phyloP scores from a whole-genome alignment of 2,113 vertebrate genomes.

The Podarcis cretensis region DNA sequence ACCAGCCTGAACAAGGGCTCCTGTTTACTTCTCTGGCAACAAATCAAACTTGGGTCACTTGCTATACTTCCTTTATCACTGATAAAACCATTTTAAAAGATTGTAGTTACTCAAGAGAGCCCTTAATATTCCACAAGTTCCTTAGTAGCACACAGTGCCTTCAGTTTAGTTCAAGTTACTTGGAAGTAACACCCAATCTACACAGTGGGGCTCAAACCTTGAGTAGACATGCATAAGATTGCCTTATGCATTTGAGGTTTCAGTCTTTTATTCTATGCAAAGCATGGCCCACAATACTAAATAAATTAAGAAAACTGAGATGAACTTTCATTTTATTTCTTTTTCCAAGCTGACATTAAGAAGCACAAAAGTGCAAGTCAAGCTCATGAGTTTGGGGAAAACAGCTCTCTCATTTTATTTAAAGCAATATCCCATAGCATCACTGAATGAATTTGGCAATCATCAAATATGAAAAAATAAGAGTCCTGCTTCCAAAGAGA shows the following conservation, averaged over 20 bases:
- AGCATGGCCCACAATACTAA: not conserved
- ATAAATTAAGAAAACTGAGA: not conserved
- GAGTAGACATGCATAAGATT: not conserved
- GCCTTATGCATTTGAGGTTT: not conserved
- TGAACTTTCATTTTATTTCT: not conserved
- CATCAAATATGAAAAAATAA: not conserved
- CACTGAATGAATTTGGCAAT: not conserved
- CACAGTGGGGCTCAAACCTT: not conserved
- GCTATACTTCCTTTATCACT: not conserved
- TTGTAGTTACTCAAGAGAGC: not conserved
- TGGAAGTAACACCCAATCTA: not conserved
- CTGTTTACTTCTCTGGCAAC: not conserved
- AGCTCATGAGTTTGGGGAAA: too few relatives aligned
- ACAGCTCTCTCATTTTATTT: not conserved
- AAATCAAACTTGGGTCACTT: not conserved
- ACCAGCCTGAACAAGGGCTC: not conserved
- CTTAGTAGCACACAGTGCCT: not conserved
- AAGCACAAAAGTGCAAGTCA: too few relatives aligned
- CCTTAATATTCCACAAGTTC: not conserved
- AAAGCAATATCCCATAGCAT: not conserved
- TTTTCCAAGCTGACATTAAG: too few relatives aligned
- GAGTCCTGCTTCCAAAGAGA: too few relatives aligned
- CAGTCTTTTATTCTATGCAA: not conserved
- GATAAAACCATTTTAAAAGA: not conserved
- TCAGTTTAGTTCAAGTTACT: not conserved